These are phyloP conservation scores for Loriculus beryllinus DNA, from an alignment of 2,797 vertebrate species.

Conservation along the genomic window DNA sequence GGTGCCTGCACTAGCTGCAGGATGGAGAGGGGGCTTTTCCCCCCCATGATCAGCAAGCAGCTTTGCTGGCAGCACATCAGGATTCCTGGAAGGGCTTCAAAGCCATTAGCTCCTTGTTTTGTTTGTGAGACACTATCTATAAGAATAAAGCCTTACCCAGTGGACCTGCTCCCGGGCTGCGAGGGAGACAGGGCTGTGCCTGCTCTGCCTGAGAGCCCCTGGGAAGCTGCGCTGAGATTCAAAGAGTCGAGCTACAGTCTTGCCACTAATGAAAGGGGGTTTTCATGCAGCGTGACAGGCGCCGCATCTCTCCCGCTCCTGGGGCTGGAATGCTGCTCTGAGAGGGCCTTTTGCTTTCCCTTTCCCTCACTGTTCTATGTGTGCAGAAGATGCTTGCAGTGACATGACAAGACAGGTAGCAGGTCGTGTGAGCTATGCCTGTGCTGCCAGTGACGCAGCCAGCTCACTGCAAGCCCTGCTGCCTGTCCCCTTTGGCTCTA, in stretches of 20 bases:
- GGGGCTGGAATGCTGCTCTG: not conserved
- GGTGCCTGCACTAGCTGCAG: not conserved
- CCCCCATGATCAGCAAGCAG: not conserved
- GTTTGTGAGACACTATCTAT: not conserved
- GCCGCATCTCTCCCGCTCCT: not conserved
- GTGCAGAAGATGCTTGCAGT: slow-evolving; percentile 1
- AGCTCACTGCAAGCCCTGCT: not conserved
- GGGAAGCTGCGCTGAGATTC: not conserved
- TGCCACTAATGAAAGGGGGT: not conserved
- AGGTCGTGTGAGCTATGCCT: not conserved
- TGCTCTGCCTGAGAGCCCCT: not conserved
- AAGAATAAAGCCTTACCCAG: not conserved
- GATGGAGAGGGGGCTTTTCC: not conserved
- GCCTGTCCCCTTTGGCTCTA: not conserved
- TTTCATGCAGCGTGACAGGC: slow-evolving; percentile 20
- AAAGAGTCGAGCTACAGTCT: not conserved
- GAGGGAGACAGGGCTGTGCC: not conserved
- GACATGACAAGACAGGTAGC: slow-evolving; percentile 58
- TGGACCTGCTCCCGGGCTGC: not conserved
- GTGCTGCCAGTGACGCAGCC: not conserved
- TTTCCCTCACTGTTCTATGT: not conserved
- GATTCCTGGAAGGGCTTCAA: not conserved
- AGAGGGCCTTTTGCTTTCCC: not conserved
- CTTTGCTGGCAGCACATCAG: not conserved
- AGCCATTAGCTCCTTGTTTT: not conserved